Conservation (phyloP, 2,888 invertebrate species). For the Synergus laeviventris region DNA sequence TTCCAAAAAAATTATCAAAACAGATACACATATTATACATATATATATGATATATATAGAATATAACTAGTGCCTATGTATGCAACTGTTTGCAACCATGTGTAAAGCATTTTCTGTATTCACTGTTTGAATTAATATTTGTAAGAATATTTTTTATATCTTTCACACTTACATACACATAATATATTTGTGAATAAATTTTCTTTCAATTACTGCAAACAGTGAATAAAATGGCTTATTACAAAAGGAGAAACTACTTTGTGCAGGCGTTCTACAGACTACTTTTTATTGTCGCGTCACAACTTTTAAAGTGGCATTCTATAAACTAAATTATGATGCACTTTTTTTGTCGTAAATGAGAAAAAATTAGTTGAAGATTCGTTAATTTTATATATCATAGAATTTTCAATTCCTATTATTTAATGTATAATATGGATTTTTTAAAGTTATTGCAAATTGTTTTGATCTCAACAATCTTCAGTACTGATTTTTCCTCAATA, state of each 20-base stretch:
- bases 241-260: constrained; percentile 48
- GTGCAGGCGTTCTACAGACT: constrained; percentile 67
- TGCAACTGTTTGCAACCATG: no score
- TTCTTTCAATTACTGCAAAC: neutral
- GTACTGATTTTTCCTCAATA: neutral
- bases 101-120: no score
- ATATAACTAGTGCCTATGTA: no score
- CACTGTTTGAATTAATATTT: no score
- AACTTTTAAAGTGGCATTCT: constrained; percentile 62
- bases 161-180: no score
- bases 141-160: no score
- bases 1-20: no score
- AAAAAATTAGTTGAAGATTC: neutral
- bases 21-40: no score
- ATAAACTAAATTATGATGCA: constrained; percentile 37
- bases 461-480: neutral
- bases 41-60: no score
- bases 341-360: neutral
- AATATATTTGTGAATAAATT: no score
- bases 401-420: neutral
- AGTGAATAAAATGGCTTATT: neutral
- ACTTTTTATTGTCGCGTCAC: constrained; percentile 75
- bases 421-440: neutral
- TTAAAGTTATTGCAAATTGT: neutral
- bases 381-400: neutral